Conservation (phyloP, 2,888 invertebrate species). For the Agriopis marginaria region DNA sequence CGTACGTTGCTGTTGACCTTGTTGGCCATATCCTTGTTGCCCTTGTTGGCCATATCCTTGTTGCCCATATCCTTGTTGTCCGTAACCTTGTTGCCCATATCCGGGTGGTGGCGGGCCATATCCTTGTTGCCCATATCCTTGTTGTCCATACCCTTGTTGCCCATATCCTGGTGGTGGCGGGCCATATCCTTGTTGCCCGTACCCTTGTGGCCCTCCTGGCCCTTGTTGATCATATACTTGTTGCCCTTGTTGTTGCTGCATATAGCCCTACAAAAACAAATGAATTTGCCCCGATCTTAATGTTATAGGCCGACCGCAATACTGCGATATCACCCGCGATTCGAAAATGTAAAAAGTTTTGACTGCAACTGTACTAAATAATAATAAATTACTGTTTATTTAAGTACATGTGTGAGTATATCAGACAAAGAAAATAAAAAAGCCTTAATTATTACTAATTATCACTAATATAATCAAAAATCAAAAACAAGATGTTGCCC, state of each 20-base stretch:
- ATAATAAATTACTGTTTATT: no score
- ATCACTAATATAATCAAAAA: no score
- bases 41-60: background rate
- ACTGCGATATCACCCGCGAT: no score
- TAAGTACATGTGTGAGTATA: no score
- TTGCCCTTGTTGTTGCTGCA: background rate
- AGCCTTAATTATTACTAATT: no score
- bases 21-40: constrained; percentile 17
- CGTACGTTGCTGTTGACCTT: background rate
- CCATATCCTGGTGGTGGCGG: background rate
- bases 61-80: background rate
- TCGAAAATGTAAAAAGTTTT: no score
- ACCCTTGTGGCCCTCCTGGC: background rate
- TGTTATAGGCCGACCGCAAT: no score
- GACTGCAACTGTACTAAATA: no score
- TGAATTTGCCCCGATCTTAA: background rate
- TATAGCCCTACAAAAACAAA: no score
- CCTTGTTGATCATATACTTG: constrained; percentile 3
- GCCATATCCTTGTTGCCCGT: background rate
- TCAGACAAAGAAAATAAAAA: no score
- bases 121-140: constrained; percentile 25
- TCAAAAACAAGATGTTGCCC: no score
- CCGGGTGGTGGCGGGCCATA: constrained; percentile 13
- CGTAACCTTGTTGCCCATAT: background rate
- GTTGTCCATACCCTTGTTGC: constrained; percentile 17